phyloP scores from a whole-genome alignment of 1,140 invertebrate genomes.

The Carposina sasakii region DNA sequence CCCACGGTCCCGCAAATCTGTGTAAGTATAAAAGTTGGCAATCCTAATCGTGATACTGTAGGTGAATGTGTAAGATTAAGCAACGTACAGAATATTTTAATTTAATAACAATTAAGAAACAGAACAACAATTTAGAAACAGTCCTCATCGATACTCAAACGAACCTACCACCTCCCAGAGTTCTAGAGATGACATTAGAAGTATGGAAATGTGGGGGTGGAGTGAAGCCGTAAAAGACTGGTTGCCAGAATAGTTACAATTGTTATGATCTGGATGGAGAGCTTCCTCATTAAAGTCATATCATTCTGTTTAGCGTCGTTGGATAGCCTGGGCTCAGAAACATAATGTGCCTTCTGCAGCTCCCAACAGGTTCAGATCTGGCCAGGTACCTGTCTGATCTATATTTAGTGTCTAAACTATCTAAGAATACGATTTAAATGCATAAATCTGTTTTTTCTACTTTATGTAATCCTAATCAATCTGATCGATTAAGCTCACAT shows the following conservation, averaged over 20 bases:
- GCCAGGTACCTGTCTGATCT: constrained; percentile 7
- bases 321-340: background rate
- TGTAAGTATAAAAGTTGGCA: too few species aligned
- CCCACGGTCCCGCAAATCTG: too few species aligned
- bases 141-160: constrained; percentile 4
- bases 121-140: constrained; percentile 11
- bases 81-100: too few species aligned
- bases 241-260: background rate
- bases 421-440: constrained; percentile 4
- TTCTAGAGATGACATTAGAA: constrained; percentile 8
- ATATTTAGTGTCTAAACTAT: background rate
- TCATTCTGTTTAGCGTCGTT: background rate
- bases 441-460: constrained; percentile 12
- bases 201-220: constrained; percentile 15
- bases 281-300: constrained; percentile 7
- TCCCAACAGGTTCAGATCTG: background rate
- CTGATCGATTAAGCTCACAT: background rate
- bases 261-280: constrained; percentile 4
- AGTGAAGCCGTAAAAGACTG: background rate
- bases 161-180: constrained; percentile 10
- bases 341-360: background rate
- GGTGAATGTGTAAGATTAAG: too few species aligned
- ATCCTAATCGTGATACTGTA: too few species aligned
- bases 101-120: too few species aligned
- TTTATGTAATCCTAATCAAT: background rate